Conservation (phyloP, 2,888 invertebrate genomes). For the Dexiosoma caninum region DNA sequence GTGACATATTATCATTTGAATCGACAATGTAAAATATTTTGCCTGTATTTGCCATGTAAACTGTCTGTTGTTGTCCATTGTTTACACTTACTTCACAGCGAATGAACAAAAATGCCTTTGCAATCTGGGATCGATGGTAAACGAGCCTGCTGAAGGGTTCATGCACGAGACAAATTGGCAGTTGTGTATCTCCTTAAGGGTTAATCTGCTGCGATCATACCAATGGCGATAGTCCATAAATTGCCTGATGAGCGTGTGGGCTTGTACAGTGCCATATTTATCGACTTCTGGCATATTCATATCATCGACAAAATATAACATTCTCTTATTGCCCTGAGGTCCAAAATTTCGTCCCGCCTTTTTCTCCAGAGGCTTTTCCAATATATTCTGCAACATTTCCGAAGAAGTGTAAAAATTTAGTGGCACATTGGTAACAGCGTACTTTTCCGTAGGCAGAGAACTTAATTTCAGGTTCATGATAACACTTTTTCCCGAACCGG, state of each 20-base stretch:
- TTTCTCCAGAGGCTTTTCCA: slow-evolving; percentile 95
- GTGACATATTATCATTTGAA: too few relatives aligned
- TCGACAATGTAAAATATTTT: too few relatives aligned
- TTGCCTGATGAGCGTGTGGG: slow-evolving; percentile 94
- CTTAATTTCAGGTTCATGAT: slow-evolving; percentile 90
- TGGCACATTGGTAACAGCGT: slow-evolving; percentile 91
- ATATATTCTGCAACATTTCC: slow-evolving; percentile 90
- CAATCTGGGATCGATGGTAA: slow-evolving; percentile 93
- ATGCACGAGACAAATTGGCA: slow-evolving; percentile 96
- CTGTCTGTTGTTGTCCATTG: neutral
- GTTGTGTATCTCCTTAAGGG: slow-evolving; percentile 93
- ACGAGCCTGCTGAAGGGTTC: slow-evolving; percentile 97
- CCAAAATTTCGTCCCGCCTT: slow-evolving; percentile 96
- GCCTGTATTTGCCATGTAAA: too few relatives aligned
- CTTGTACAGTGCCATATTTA: slow-evolving; percentile 95
- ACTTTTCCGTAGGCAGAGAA: slow-evolving; percentile 84
- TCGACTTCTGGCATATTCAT: slow-evolving; percentile 99
- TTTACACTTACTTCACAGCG: slow-evolving; percentile 83
- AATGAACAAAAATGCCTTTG: slow-evolving; percentile 93
- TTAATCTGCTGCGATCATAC: slow-evolving; percentile 93
- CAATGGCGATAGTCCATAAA: slow-evolving; percentile 96
- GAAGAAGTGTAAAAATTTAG: slow-evolving; percentile 97
- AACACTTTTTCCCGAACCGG: slow-evolving; percentile 96
- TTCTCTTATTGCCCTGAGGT: slow-evolving; percentile 93
- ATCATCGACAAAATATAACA: slow-evolving; percentile 97